Percentiles rank a stretch among this genome's conserved stretches.
phyloP scores from a whole-genome alignment of 2,113 vertebrate genomes.

The Podiceps cristatus region DNA sequence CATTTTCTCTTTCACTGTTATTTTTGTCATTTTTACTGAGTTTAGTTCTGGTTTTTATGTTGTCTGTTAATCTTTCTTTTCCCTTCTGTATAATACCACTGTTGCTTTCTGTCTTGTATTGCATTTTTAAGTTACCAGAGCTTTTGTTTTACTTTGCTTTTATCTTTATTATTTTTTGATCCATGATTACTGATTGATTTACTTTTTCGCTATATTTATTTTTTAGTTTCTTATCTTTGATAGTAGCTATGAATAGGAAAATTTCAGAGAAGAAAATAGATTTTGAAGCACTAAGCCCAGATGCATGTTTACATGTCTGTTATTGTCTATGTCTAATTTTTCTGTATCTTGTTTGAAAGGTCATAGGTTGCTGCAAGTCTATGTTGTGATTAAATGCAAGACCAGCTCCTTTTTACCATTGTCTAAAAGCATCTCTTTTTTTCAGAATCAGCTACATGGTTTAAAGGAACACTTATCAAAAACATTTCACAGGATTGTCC shows the following conservation, averaged over 20 bases:
- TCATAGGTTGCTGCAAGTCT: neutral
- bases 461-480: neutral
- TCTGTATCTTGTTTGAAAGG: slow-evolving; percentile 18
- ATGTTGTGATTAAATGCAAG: neutral
- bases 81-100: neutral
- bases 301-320: neutral
- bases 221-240: neutral
- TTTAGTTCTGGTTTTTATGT: neutral
- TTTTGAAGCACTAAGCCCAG: neutral
- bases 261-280: neutral
- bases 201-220: neutral
- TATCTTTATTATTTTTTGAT: neutral
- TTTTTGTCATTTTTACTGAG: neutral
- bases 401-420: neutral
- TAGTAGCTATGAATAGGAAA: neutral
- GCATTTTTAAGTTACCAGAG: neutral
- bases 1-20: neutral
- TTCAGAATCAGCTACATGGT: neutral
- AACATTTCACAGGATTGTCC: neutral
- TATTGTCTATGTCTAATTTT: neutral
- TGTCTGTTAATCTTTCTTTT: neutral
- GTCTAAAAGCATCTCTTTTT: neutral
- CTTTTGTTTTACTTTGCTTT: neutral
- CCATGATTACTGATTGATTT: neutral
- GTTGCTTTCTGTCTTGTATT: neutral